Evolutionary conservation across 2,888 invertebrate genomes (phyloP), one percentile per base, ranked within the genome.

Genomic region (Athalia rosae): DNA sequence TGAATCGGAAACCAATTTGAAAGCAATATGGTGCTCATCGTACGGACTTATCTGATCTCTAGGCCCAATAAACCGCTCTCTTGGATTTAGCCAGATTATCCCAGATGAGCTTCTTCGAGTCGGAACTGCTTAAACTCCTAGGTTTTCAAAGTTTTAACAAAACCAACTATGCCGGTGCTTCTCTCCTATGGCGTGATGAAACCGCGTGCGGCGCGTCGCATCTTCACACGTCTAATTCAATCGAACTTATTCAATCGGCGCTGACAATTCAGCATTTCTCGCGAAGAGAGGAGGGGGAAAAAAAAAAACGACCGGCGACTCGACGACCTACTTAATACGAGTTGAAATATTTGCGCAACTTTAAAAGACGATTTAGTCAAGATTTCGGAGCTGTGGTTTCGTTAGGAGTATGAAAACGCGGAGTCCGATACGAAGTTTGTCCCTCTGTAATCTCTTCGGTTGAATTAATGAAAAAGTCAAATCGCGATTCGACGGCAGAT

Each of bases 1-100:
- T 81, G 85, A 87, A 88, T 89, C 89, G 87, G 84, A 87, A 89
- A 89, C 85, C 89, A 88, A 89, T 89, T 88, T 87, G 85, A 87
- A 86, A 86, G 87, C 87, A 88, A 88, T 89, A 87, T 85, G 85
- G 84, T 82, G 84, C 85, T 88, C 86, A 86, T 87, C 87, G 84
- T 82, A 71, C 77, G 78, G 78, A 79, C 84, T 87, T 86, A 87
- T 87, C 87, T 83, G 87, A 87, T 86, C 82, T 80, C 77, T 53
- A 76, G 77, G 76, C 81, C 79, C 82, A 84, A 86, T 83, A 81
- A 85, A 85, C 81, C 82, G 85, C 79, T 84, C 80, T 28, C 28
- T 80, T 79, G 81, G 82, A 83, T 83, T 83, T 80, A 81, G 79
- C 78, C 78, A 66, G 82, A 82, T 82, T 59, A 77, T 77, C 71